Evolutionary conservation across 1,140 invertebrate species (phyloP), one percentile per base, ranked within the genome.

Genomic region (Heliconius nattereri): DNA sequence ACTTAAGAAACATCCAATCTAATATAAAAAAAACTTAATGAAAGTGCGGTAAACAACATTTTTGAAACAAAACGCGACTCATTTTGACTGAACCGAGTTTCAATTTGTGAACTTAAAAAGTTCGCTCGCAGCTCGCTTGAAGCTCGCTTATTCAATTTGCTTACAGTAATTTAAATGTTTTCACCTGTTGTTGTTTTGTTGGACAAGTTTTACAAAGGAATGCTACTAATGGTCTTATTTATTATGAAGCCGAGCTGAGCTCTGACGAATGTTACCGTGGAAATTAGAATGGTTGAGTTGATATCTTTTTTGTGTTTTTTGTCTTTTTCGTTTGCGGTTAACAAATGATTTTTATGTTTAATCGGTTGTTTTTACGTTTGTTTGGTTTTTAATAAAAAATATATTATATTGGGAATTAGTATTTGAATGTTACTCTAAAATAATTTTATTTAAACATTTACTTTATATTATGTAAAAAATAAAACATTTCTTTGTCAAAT

Each of bases 151-250:
- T 66, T 66, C 60, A 66, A 66, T 66, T 66, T 66, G 60, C 60
- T 66, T 66, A 66, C 60, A 66, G 60, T 66, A 29, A 66, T 66
- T 66, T 66, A 66, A 66, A 66, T 66, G 60, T 66, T 66, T 66
- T 66, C 26, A 66, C 60, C 60, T 66, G 60, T 66, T 66, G 60
- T 66, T 66, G 23, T 26, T 66, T 66, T 66, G 60, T 66, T 66
- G 60, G 13, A 16, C 26, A 26, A 29, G 23, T 66, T 66, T n/a
- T 29, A 66, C 60, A 66, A 66, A 29, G 60, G 60, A 29, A 66
- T 26, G 26, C 60, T 66, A 16, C 23, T 66, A 66, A 66, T 66
- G 60, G 23, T 66, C 60, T 66, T 66, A 66, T 66, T 66, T 66
- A 66, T 66, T 29, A 66, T 66, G 23, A 29, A 26, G 60, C 23